Evolutionary conservation across 2,888 invertebrate genomes (phyloP), one percentile per base, ranked within the genome.

Genomic region (Oscheius sp.): DNA sequence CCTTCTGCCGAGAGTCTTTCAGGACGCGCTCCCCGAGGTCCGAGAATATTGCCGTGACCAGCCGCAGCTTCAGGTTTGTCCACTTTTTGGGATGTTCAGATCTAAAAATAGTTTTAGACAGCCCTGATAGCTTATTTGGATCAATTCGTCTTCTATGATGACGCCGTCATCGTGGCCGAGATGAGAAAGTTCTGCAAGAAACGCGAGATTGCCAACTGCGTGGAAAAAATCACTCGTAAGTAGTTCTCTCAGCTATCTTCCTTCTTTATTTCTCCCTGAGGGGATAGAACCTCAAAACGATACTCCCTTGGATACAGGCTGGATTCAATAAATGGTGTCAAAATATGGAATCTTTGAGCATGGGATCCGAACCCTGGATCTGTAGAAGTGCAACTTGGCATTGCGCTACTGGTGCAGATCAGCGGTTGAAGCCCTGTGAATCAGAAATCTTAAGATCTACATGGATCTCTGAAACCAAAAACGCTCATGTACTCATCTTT

Each of bases 1-100:
- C 37, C n/a, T 62, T 35, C 32, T 73, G 7, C 73, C 73, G 0
- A 29, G 62, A 37, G 33, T 73, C 21, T 42, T 73, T 11, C 73
- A 73, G 42, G 73, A 73, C 47, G 62, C 29, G 32, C 29, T 55
- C 5, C 55, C 62, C 21, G 32, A 47, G 21, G 70, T 70, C 11
- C 37, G 29, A n/a, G 48, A 59, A 13, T 70, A 59, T 29, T 48
- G 55, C 11, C 32, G 42, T 32, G 57, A 33, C 11, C 2, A 47
- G 29, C 33, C 37, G 7, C 13, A 13, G 3, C 13, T 66, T 2
- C 66, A 66, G 66, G 66, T 66, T 48, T 21, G 21, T 21, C 21
- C 21, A 21, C 21, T 21, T 21, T 21, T 21, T 21, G 21, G 21
- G 21, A 21, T 21, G 21, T 21, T 21, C 21, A 21, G 21, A 21